Base-by-base conservation (phyloP, 2,113 vertebrate species). In the Gadus chalcogrammus region DNA sequence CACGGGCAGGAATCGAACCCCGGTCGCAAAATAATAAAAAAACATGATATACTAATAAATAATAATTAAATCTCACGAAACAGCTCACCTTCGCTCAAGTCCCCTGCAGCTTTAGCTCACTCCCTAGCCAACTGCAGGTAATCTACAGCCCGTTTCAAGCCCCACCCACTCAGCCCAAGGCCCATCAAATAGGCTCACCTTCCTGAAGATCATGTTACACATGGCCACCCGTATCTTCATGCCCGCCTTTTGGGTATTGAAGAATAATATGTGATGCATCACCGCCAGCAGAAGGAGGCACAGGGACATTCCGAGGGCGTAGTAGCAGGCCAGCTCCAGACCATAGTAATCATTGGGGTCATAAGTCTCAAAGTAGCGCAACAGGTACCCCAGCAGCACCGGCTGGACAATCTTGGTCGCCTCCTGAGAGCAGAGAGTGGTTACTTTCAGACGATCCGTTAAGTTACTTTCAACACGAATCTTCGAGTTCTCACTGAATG, bases 121-220 rank as follows among this genome's bases (percentile, higher is more conserved):
- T 35, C 31, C 31, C 31, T 18, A 59, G n/a, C 56, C n/a, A 1
- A 24, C n/a, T 3, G 20, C n/a, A 24, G 18, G 20, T 20, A 24
- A 61, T 7, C 60, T 2, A 22, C 18, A 27, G 24, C 35, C 17
- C 64, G 12, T 13, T 48, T 48, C 42, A 11, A 9, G 31, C 28
- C 9, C 5, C 31, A 65, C 31, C n/a, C 20, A 9, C 27, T 72
- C 42, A 5, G 5, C 42, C 42, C 42, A 48, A 48, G 20, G 5
- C 42, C 42, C 42, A 2, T 48, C 42, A 7, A 48, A 48, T 48
- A 9, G 31, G 71, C 93, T 88, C 72, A 97, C 96, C 95, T 98
- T 98, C 58, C 82, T 93, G 74, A 95, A 97, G 87, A 98, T 96
- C 93, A 98, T 95, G 76, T 97, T 95, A 73, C 96, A 97, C 94